Conservation (phyloP, 2,888 invertebrate genomes). For the Eugnorisma glareosa region DNA sequence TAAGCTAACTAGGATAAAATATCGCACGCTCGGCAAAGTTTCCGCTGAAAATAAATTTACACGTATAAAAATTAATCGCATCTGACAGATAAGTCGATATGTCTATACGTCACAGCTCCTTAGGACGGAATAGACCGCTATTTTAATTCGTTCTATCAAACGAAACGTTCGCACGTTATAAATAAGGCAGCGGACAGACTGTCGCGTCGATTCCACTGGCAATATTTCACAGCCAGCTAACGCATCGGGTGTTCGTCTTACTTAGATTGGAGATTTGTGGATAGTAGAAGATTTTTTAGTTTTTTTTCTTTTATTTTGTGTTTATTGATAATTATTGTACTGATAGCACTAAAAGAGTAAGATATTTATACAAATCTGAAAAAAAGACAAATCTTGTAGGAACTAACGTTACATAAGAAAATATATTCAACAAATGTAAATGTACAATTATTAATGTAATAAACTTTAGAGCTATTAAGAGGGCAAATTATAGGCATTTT, state of each 20-base stretch:
- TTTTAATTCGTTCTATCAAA: constrained; percentile 83
- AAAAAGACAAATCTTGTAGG: no score
- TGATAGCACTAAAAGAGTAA: neutral
- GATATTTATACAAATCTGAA: no score
- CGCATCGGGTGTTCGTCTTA: constrained; percentile 76
- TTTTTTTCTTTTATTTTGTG: neutral
- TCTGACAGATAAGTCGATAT: constrained; percentile 79
- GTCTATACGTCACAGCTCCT: constrained; percentile 74
- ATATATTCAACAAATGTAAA: no score
- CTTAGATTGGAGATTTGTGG: constrained; percentile 62
- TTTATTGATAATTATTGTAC: neutral
- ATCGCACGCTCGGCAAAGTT: constrained; percentile 61
- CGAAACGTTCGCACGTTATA: constrained; percentile 84
- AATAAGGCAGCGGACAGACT: constrained; percentile 84
- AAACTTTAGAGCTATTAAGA: no score
- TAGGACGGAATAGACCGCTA: constrained; percentile 67
- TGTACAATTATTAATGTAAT: no score
- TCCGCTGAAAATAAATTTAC: constrained; percentile 62
- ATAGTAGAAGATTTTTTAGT: constrained; percentile 28
- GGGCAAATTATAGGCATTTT: no score
- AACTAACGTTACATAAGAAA: no score
- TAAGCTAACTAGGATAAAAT: constrained; percentile 62
- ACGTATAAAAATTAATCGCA: constrained; percentile 73
- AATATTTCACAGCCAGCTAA: constrained; percentile 87
- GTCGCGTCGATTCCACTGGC: constrained; percentile 86